phyloP scores from a whole-genome alignment of 2,113 vertebrate genomes.

The Atrichornis clamosus region DNA sequence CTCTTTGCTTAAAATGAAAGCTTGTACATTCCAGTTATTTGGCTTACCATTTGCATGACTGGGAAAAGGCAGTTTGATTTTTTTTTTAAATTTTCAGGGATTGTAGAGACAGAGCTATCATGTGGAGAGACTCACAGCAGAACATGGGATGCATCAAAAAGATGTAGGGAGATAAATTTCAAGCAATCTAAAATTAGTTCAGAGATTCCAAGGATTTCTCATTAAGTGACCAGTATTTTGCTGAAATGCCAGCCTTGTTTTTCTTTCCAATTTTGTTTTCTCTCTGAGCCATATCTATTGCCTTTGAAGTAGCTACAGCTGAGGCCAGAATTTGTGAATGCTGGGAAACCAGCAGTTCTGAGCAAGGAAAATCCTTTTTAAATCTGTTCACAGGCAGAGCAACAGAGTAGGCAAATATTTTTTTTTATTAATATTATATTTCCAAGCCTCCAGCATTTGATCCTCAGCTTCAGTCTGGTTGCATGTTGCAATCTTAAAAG shows the following conservation, averaged over 20 bases:
- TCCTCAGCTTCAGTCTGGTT: neutral
- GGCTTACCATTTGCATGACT: neutral
- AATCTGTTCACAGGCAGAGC: slow-evolving; percentile 6
- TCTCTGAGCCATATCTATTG: slow-evolving; percentile 18
- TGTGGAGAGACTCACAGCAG: neutral
- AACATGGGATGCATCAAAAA: neutral
- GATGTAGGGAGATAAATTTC: neutral
- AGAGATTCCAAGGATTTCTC: neutral
- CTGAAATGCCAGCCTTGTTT: neutral
- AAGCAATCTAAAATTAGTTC: neutral
- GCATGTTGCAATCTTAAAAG: neutral
- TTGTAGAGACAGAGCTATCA: neutral
- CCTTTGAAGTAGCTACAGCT: slow-evolving; percentile 51
- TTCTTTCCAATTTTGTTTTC: slow-evolving; percentile 31
- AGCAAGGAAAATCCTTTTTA: slow-evolving; percentile 35
- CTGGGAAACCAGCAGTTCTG: slow-evolving; percentile 47
- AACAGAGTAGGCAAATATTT: neutral
- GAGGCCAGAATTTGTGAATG: slow-evolving; percentile 22
- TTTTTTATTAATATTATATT: slow-evolving; percentile 1
- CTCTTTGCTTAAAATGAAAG: neutral
- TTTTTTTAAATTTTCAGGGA: neutral
- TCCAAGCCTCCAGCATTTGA: slow-evolving; percentile 26
- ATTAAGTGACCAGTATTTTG: neutral
- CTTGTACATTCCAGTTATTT: neutral
- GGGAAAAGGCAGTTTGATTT: neutral